A percentile compares a stretch with the other conserved stretches of the same genome.
These are phyloP conservation scores for Fregetta grallaria DNA, from an alignment of 2,113 vertebrate species.

Conservation along the genomic window DNA sequence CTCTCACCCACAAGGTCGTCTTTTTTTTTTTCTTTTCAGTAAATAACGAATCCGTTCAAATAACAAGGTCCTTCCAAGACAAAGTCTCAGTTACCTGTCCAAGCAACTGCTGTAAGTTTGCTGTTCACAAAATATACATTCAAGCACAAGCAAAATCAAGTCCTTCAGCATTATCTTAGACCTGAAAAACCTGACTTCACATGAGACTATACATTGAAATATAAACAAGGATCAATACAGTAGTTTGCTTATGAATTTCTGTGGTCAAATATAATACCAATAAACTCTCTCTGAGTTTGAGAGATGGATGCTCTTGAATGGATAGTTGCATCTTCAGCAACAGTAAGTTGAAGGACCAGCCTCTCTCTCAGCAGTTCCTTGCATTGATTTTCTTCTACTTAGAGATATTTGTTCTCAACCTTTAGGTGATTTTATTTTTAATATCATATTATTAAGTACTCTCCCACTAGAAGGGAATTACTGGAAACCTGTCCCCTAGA, in stretches of 20 bases:
- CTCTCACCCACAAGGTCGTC: rapidly evolving
- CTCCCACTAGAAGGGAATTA: background rate
- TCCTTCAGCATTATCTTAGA: background rate
- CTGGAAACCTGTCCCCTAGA: background rate
- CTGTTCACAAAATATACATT: background rate
- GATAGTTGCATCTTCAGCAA: background rate
- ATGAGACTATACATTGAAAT: background rate
- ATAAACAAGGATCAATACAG: background rate
- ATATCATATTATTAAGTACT: background rate
- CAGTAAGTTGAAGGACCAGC: background rate
- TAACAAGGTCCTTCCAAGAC: background rate
- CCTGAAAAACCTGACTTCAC: background rate
- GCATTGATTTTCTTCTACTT: background rate
- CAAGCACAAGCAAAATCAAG: background rate
- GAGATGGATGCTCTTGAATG: background rate
- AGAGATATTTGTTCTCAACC: background rate
- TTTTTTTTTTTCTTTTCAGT: background rate
- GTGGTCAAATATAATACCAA: background rate
- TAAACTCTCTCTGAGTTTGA: background rate
- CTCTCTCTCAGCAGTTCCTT: background rate
- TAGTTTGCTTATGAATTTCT: slow-evolving; percentile 15
- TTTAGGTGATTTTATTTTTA: background rate
- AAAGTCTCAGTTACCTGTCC: background rate
- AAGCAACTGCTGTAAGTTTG: background rate
- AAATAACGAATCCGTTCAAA: background rate